phyloP scores from a whole-genome alignment of 1,140 invertebrate genomes.

The Apis cerana region DNA sequence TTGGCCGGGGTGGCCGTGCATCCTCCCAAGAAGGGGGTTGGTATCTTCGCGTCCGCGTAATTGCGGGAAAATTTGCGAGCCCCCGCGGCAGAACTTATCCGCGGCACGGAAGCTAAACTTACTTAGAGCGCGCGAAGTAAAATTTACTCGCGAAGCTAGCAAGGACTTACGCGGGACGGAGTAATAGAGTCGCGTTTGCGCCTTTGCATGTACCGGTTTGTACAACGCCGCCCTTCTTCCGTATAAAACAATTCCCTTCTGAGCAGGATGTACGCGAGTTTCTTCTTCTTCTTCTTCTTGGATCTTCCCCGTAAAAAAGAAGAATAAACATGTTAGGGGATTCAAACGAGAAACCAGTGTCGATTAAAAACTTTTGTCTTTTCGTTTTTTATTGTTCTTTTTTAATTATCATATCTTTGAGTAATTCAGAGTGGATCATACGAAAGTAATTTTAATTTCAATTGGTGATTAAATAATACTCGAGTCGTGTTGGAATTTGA shows the following conservation, averaged over 20 bases:
- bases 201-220: constrained; percentile 41
- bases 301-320: no score
- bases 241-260: constrained; percentile 37
- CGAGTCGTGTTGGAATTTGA: no score
- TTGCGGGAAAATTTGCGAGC: constrained; percentile 32
- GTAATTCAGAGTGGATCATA: no score
- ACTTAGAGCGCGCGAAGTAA: constrained; percentile 44
- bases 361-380: no score
- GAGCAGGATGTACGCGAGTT: constrained; percentile 34
- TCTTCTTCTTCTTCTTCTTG: constrained; percentile 16
- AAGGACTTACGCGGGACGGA: constrained; percentile 6
- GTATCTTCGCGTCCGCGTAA: constrained; percentile 16
- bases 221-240: constrained; percentile 42
- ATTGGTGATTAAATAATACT: no score
- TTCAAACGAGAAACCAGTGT: no score
- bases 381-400: no score
- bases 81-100: constrained; percentile 44
- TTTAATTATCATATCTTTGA: no score
- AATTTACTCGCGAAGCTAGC: constrained; percentile 49
- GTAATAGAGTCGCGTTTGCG: constrained; percentile 51
- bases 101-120: constrained; percentile 36
- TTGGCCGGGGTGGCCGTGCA: no score
- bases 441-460: no score
- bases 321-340: no score
- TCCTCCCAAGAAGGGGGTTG: not conserved